Percentiles rank a stretch among this genome's conserved stretches.
Evolutionary conservation across 2,888 invertebrate genomes (phyloP).

Genomic region (Hydroisotoma schaefferi): DNA sequence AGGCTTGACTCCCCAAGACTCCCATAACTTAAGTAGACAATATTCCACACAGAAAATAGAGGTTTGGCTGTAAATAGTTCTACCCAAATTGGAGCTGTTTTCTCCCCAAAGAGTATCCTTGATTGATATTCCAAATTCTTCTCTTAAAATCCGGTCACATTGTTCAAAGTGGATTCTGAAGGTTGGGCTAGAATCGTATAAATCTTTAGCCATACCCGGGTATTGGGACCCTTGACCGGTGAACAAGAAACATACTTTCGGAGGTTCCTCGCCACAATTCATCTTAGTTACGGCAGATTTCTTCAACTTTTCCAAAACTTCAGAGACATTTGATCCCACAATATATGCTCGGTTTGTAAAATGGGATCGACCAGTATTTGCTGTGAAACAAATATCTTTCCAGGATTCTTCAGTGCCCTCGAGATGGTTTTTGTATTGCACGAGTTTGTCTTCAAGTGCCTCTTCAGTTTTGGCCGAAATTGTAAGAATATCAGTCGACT

Average conservation of each 20-base stretch:
- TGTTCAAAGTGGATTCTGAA: slow-evolving; percentile 11
- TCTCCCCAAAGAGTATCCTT: slow-evolving; percentile 17
- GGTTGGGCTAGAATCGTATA: background rate
- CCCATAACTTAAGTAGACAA: slow-evolving; percentile 26
- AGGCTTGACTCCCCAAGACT: slow-evolving; percentile 29
- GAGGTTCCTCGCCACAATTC: background rate
- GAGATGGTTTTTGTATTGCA: background rate
- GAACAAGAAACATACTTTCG: slow-evolving; percentile 30
- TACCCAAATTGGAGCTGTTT: background rate
- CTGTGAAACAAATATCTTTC: slow-evolving; percentile 17
- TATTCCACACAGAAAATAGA: slow-evolving; percentile 35
- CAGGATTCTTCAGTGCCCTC: slow-evolving; percentile 4
- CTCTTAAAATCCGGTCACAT: slow-evolving; percentile 3
- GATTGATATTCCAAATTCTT: slow-evolving; percentile 15
- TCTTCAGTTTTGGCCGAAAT: slow-evolving; percentile 29
- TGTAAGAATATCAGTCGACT: slow-evolving; percentile 28
- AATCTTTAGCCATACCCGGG: slow-evolving; percentile 15
- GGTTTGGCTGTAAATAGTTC: slow-evolving; percentile 34
- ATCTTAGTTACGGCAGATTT: background rate
- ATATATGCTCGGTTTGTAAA: slow-evolving; percentile 17
- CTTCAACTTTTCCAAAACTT: slow-evolving; percentile 9
- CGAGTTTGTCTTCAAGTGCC: slow-evolving; percentile 18
- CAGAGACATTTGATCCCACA: slow-evolving; percentile 3
- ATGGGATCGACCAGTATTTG: slow-evolving; percentile 18
- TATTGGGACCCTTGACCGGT: slow-evolving; percentile 30